Conservation (phyloP, 2,888 invertebrate species). For the Sphecodes monilicornis region DNA sequence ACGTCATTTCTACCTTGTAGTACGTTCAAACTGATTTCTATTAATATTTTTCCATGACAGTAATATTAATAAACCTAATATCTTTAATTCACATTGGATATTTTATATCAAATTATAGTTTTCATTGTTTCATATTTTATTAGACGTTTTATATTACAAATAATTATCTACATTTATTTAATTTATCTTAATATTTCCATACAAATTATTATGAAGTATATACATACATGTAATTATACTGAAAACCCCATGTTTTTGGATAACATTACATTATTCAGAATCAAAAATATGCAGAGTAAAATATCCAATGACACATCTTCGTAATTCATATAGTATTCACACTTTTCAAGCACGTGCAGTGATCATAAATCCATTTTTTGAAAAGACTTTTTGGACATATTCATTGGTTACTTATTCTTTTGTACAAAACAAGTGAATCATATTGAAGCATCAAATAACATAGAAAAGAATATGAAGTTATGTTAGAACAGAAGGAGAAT, state of each 20-base stretch:
- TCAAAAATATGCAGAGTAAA: conserved; percentile 2
- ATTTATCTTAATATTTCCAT: conserved; percentile 7
- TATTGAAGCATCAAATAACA: neutral
- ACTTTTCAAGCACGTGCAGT: conserved; percentile 26
- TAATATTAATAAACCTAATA: conserved; percentile 26
- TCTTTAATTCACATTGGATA: conserved; percentile 11
- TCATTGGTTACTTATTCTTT: conserved; percentile 11
- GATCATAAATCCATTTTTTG: conserved; percentile 24
- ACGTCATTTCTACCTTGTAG: conserved; percentile 1
- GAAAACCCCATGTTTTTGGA: neutral
- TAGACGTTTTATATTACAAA: conserved; percentile 15
- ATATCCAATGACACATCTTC: conserved; percentile 16
- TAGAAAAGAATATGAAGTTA: neutral
- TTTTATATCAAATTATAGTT: conserved; percentile 6
- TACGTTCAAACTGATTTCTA: conserved; percentile 34
- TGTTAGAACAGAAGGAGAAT: conserved; percentile 2
- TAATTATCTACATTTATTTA: conserved; percentile 8
- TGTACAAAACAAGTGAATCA: neutral
- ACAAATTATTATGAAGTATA: neutral
- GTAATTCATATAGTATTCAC: conserved; percentile 18
- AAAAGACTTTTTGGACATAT: conserved; percentile 2
- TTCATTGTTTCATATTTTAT: conserved; percentile 2
- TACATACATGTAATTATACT: neutral
- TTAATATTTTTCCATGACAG: conserved; percentile 23
- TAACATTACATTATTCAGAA: conserved; percentile 11